Conservation (phyloP, 2,797 vertebrate genomes). For the Rhinophrynus dorsalis region DNA sequence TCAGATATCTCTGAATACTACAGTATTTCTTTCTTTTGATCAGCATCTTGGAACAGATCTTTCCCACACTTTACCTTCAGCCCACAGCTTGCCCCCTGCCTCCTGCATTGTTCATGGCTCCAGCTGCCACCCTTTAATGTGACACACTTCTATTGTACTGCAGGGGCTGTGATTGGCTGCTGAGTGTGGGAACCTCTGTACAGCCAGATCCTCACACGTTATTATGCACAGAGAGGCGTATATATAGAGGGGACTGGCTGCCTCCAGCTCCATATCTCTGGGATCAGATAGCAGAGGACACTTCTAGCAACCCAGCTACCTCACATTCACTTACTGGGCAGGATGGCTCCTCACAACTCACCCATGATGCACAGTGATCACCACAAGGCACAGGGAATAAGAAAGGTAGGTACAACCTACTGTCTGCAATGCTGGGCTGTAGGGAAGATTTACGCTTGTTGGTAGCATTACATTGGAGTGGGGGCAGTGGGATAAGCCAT, state of each 20-base stretch:
- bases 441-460: background rate
- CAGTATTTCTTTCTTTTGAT: background rate
- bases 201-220: conserved; percentile 77
- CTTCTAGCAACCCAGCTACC: background rate
- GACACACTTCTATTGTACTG: conserved; percentile 56
- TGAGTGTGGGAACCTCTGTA: conserved; percentile 85
- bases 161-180: conserved; percentile 69
- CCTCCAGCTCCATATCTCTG: background rate
- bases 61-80: conserved; percentile 26
- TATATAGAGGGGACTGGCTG: conserved; percentile 71
- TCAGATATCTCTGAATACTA: too few relatives aligned
- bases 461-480: background rate
- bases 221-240: conserved; percentile 70
- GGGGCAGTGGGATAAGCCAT: background rate
- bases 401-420: conserved; percentile 57
- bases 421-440: background rate
- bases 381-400: conserved; percentile 57
- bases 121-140: conserved; percentile 31
- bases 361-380: conserved; percentile 48
- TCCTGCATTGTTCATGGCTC: conserved; percentile 7
- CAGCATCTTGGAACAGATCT: background rate
- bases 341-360: conserved; percentile 51
- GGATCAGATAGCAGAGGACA: conserved; percentile 1
- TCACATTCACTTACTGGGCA: background rate
- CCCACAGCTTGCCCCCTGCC: conserved; percentile 24